Percentiles rank a stretch among this genome's conserved stretches.
Conservation (phyloP, 1,140 invertebrate genomes). For the Lepeophtheirus salmonis region DNA sequence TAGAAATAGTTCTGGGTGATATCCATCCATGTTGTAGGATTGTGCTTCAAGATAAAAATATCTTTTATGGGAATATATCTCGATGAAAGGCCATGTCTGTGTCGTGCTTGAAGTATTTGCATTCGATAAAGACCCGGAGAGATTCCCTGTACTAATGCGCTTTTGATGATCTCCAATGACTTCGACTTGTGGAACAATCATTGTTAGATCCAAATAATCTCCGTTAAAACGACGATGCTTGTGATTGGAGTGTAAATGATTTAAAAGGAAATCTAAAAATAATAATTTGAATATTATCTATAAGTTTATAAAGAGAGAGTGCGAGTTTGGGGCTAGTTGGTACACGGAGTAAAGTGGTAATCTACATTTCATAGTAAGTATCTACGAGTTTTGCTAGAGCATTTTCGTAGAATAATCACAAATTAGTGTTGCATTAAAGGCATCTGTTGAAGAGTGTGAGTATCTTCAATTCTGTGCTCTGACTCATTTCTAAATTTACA, state of each 20-base stretch:
- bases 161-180: conserved; percentile 4
- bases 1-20: conserved; percentile 14
- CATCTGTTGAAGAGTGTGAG: too few species aligned
- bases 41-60: conserved; percentile 18
- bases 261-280: conserved; percentile 14
- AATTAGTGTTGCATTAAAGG: too few species aligned
- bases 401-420: too few species aligned
- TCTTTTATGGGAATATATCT: conserved; percentile 14
- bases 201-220: conserved; percentile 11
- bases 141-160: neutral
- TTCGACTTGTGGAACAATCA: conserved; percentile 15
- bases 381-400: too few species aligned
- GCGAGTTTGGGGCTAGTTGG: too few species aligned
- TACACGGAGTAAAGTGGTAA: too few species aligned
- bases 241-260: conserved; percentile 15
- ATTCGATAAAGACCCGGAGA: neutral
- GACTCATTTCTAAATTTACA: too few species aligned
- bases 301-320: too few species aligned
- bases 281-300: too few species aligned
- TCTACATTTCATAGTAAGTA: too few species aligned
- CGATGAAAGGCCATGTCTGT: conserved; percentile 12
- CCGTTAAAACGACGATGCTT: conserved; percentile 13
- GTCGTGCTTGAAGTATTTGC: neutral
- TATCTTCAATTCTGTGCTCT: too few species aligned
- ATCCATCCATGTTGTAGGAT: conserved; percentile 15